Conservation (phyloP, 2,797 vertebrate species). For the Coccyzus lansbergi region DNA sequence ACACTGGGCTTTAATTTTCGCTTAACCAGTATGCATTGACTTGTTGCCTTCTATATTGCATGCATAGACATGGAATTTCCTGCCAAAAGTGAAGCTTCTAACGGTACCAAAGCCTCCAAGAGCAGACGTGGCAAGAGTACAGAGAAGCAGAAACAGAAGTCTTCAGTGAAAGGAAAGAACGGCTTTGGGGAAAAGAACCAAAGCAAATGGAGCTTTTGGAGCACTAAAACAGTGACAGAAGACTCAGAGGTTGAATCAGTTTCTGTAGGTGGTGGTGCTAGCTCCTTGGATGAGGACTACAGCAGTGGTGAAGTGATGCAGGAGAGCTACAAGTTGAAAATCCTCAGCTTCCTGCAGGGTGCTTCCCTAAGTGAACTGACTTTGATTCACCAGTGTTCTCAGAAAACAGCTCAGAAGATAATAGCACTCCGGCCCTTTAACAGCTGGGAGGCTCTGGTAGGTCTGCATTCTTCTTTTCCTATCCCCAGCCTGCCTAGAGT, state of each 20-base stretch:
- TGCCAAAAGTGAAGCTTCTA: slow-evolving; percentile 62
- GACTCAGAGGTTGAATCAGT: slow-evolving; percentile 74
- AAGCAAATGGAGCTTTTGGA: slow-evolving; percentile 71
- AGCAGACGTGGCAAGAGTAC: slow-evolving; percentile 47
- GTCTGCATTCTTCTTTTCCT: slow-evolving; percentile 76
- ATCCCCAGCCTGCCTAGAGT: slow-evolving; percentile 73
- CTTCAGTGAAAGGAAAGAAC: slow-evolving; percentile 68
- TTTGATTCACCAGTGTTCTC: slow-evolving; percentile 90
- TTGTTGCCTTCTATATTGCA: slow-evolving; percentile 33
- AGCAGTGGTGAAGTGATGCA: slow-evolving; percentile 72
- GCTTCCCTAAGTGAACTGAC: slow-evolving; percentile 88
- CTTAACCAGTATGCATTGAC: not conserved
- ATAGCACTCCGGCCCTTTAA: slow-evolving; percentile 91
- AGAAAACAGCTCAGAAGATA: slow-evolving; percentile 94
- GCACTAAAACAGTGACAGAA: slow-evolving; percentile 62
- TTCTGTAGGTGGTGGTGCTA: slow-evolving; percentile 77
- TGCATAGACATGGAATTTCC: slow-evolving; percentile 62
- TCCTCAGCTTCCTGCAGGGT: slow-evolving; percentile 88
- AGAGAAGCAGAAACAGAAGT: slow-evolving; percentile 63
- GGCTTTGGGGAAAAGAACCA: slow-evolving; percentile 76
- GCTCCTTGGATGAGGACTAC: slow-evolving; percentile 82
- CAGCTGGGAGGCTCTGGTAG: slow-evolving; percentile 91
- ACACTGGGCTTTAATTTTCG: not conserved
- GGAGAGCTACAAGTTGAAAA: slow-evolving; percentile 80
- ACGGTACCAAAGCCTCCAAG: slow-evolving; percentile 64